phyloP scores from a whole-genome alignment of 2,888 invertebrate species.

The Troglohyphantes excavatus region DNA sequence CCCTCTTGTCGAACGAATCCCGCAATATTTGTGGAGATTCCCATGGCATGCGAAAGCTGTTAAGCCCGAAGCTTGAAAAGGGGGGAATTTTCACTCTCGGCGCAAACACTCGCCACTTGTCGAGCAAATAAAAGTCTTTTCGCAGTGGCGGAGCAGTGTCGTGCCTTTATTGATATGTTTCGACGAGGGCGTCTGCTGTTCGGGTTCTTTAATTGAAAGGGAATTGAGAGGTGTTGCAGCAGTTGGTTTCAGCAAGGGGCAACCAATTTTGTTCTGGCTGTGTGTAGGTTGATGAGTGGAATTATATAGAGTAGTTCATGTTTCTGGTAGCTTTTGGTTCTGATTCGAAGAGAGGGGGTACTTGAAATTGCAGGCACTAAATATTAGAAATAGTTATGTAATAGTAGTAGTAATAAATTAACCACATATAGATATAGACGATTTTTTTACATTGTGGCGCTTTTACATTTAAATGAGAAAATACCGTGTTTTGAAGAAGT shows the following conservation, averaged over 20 bases:
- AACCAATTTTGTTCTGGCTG: too few species aligned
- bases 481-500: too few species aligned
- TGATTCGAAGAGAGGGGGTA: too few species aligned
- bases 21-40: slow-evolving; percentile 60
- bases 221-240: background rate
- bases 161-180: background rate
- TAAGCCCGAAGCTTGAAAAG: slow-evolving; percentile 53
- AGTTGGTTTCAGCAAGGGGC: background rate
- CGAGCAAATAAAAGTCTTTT: slow-evolving; percentile 67
- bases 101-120: slow-evolving; percentile 51
- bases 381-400: too few species aligned
- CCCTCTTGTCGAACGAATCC: slow-evolving; percentile 53
- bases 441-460: too few species aligned
- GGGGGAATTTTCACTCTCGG: slow-evolving; percentile 51
- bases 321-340: too few species aligned
- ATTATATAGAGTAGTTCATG: too few species aligned
- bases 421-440: too few species aligned
- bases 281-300: too few species aligned
- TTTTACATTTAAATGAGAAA: too few species aligned
- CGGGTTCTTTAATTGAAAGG: background rate
- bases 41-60: slow-evolving; percentile 19
- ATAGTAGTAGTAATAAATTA: too few species aligned
- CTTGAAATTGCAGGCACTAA: too few species aligned
- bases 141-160: background rate
- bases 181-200: background rate